Conservation (phyloP, 2,113 vertebrate species). For the Holacanthus passer region DNA sequence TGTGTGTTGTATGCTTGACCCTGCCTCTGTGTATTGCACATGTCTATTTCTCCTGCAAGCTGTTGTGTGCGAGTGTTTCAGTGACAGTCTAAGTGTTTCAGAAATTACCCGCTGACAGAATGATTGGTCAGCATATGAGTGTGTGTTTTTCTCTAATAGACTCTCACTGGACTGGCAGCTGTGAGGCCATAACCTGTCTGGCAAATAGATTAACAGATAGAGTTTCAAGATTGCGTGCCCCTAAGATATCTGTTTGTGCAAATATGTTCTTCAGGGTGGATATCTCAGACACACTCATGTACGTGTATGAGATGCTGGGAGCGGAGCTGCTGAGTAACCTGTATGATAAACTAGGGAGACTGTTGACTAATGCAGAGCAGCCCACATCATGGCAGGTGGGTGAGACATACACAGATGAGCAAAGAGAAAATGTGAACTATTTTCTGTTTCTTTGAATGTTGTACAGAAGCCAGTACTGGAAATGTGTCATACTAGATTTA, state of each 20-base stretch:
- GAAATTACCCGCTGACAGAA: conserved; percentile 57
- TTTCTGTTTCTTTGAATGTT: conserved; percentile 26
- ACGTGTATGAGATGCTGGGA: conserved; percentile 99
- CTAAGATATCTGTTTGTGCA: conserved; percentile 40
- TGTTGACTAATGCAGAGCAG: conserved; percentile 94
- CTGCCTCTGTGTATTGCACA: not conserved
- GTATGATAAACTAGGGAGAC: conserved; percentile 96
- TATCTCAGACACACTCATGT: conserved; percentile 99
- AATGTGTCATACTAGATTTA: conserved; percentile 15
- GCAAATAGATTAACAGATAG: conserved; percentile 26
- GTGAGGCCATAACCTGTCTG: conserved; percentile 41
- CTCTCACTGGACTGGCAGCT: conserved; percentile 39
- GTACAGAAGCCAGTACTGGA: not conserved
- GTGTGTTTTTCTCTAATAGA: conserved; percentile 53
- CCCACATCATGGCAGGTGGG: conserved; percentile 97
- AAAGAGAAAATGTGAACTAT: conserved; percentile 1
- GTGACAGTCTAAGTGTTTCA: conserved; percentile 30
- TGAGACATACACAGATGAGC: conserved; percentile 20
- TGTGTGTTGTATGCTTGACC: conserved; percentile 1
- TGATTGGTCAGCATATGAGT: conserved; percentile 61
- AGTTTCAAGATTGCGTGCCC: not conserved
- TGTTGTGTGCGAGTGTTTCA: conserved; percentile 20
- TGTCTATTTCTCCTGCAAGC: not conserved
- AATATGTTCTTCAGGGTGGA: conserved; percentile 90
- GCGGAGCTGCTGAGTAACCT: conserved; percentile 98